Evolutionary conservation across 2,888 invertebrate genomes (phyloP).

Genomic region (Halictus ligatus): DNA sequence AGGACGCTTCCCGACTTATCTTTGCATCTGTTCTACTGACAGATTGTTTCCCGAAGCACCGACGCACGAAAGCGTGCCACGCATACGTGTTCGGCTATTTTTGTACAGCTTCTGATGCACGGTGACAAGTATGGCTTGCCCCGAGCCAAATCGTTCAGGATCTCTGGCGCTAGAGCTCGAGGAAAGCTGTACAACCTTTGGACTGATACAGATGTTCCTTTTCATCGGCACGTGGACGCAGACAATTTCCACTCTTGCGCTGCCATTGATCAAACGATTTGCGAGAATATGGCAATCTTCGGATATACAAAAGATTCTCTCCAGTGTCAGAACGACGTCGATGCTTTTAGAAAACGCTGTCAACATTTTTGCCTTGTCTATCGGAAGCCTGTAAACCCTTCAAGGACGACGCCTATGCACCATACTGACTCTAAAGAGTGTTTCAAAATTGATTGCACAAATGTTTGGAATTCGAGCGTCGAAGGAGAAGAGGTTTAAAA

Average conservation of each 20-base stretch:
- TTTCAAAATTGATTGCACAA: no score
- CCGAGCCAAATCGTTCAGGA: slow-evolving; percentile 7
- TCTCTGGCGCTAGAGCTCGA: not conserved
- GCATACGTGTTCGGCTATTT: slow-evolving; percentile 69
- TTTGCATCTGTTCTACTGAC: slow-evolving; percentile 74
- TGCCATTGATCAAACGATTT: no score
- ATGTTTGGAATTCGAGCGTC: no score
- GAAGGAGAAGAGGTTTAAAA: no score
- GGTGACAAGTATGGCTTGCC: slow-evolving; percentile 11
- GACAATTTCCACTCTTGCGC: not conserved
- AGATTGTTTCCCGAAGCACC: slow-evolving; percentile 67
- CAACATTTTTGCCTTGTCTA: no score
- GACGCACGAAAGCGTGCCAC: slow-evolving; percentile 67
- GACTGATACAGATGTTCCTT: slow-evolving; percentile 6
- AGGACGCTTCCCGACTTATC: slow-evolving; percentile 60
- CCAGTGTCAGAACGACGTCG: no score
- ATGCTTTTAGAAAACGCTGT: no score
- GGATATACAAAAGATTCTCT: no score
- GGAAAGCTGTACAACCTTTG: not conserved
- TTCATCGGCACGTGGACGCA: not conserved
- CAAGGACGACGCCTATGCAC: no score
- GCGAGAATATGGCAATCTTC: no score
- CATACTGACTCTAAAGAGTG: no score
- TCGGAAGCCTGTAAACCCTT: no score
- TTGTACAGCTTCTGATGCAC: slow-evolving; percentile 42